Evolutionary conservation across 1,140 invertebrate genomes (phyloP).

Genomic region (Hycleus cichorii): DNA sequence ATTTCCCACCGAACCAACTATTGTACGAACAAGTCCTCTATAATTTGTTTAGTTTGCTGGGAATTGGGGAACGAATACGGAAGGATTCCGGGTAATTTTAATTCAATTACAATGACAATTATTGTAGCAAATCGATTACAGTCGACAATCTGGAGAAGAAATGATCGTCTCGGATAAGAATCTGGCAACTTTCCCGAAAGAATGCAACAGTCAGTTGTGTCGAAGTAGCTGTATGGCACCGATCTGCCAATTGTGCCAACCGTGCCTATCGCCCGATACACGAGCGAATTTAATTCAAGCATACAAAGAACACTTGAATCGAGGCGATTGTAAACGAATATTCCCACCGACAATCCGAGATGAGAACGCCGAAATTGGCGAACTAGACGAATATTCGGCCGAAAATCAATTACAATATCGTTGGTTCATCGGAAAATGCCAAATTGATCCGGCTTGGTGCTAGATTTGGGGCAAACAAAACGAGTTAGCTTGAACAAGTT

Average conservation of each 20-base stretch:
- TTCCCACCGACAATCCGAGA: conserved; percentile 60
- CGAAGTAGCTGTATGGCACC: conserved; percentile 55
- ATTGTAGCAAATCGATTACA: background rate
- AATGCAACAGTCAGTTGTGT: conserved; percentile 55
- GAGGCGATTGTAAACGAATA: conserved; percentile 69
- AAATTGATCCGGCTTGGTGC: conserved; percentile 66
- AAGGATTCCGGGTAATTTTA: conserved; percentile 18
- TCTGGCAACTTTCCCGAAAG: conserved; percentile 64
- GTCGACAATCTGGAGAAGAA: conserved; percentile 43
- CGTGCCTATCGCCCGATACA: conserved; percentile 61
- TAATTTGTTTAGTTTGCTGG: conserved; percentile 76
- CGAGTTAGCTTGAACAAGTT: too few relatives aligned
- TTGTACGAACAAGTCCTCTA: conserved; percentile 91
- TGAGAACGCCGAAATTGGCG: conserved; percentile 14
- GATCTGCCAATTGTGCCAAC: conserved; percentile 71
- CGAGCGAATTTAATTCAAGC: conserved; percentile 55
- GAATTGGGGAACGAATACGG: conserved; percentile 53
- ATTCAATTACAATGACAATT: background rate
- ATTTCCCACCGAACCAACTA: conserved; percentile 80
- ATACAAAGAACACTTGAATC: conserved; percentile 71
- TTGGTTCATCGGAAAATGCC: conserved; percentile 82
- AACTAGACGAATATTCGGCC: conserved; percentile 46
- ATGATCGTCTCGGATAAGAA: conserved; percentile 76
- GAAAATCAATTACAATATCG: conserved; percentile 61
- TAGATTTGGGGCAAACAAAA: conserved; percentile 7